These are phyloP conservation scores for Actinemys pallida DNA, from an alignment of 2,113 vertebrate genomes.

Conservation along the genomic window DNA sequence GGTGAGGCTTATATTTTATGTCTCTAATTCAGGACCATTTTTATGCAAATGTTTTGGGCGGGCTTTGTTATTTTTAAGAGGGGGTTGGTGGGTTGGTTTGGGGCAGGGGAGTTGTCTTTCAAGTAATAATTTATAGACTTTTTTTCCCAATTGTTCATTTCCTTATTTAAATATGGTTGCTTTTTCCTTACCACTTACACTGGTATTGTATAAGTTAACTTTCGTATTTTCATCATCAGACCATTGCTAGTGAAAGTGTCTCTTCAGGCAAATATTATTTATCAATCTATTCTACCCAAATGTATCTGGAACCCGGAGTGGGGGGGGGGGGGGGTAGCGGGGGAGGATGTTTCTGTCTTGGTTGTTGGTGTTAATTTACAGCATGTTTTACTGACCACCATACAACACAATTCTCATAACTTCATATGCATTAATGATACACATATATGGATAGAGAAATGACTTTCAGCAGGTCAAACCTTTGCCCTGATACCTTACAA, in stretches of 20 bases:
- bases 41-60: neutral
- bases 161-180: neutral
- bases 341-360: neutral
- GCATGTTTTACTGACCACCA: too few species aligned
- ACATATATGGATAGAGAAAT: too few species aligned
- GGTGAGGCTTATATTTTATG: neutral
- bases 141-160: neutral
- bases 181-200: neutral
- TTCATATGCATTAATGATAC: too few species aligned
- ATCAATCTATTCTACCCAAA: neutral
- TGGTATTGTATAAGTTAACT: neutral
- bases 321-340: too few species aligned
- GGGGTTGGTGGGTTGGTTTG: neutral
- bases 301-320: neutral
- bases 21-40: neutral
- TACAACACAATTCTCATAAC: too few species aligned
- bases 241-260: neutral
- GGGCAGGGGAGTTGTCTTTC: neutral
- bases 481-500: too few species aligned
- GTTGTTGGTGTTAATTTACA: neutral
- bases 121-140: neutral
- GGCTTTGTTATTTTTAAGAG: neutral
- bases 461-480: too few species aligned
- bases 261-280: neutral
- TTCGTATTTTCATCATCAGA: neutral